Conservation (phyloP, 2,797 vertebrate genomes). For the Melanotaenia parkinsoni region DNA sequence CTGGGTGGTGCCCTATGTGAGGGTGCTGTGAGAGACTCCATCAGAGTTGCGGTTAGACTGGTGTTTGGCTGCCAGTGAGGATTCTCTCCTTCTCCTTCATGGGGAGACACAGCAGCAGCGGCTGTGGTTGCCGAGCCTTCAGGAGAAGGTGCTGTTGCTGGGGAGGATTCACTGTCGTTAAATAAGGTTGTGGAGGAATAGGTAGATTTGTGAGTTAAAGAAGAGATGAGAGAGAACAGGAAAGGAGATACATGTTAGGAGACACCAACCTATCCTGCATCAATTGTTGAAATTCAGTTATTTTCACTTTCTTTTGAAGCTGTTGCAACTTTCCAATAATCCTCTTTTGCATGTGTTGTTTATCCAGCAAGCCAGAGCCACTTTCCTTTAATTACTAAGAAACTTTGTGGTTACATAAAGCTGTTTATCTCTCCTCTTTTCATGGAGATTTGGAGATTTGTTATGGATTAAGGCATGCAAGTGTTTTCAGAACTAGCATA, state of each 20-base stretch:
- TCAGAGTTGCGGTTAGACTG: slow-evolving; percentile 62
- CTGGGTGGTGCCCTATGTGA: slow-evolving; percentile 46
- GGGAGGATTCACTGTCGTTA: slow-evolving; percentile 9
- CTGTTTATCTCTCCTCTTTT: not conserved
- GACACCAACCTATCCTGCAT: not conserved
- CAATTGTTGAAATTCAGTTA: slow-evolving; percentile 9
- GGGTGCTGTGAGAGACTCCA: slow-evolving; percentile 57
- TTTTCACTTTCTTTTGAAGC: slow-evolving; percentile 10
- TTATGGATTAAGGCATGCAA: slow-evolving; percentile 8
- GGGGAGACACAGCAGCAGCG: slow-evolving; percentile 22
- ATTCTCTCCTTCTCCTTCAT: slow-evolving; percentile 44
- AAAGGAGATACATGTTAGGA: slow-evolving; percentile 7
- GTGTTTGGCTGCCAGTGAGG: slow-evolving; percentile 55
- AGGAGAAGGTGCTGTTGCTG: slow-evolving; percentile 22
- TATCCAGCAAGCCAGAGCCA: slow-evolving; percentile 7
- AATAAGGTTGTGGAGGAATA: slow-evolving; percentile 18
- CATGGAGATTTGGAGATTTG: not conserved
- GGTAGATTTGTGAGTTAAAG: slow-evolving; percentile 15
- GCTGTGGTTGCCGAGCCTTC: slow-evolving; percentile 28
- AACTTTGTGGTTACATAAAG: slow-evolving; percentile 4
- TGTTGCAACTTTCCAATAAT: slow-evolving; percentile 20
- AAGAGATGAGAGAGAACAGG: slow-evolving; percentile 17
- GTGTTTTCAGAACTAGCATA: slow-evolving; percentile 1
- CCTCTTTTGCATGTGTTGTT: slow-evolving; percentile 22
- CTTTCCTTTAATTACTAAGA: slow-evolving; percentile 15